Evolutionary conservation across 1,140 invertebrate species (phyloP), one percentile per base, ranked within the genome.

Genomic region (Drosophila hydei): DNA sequence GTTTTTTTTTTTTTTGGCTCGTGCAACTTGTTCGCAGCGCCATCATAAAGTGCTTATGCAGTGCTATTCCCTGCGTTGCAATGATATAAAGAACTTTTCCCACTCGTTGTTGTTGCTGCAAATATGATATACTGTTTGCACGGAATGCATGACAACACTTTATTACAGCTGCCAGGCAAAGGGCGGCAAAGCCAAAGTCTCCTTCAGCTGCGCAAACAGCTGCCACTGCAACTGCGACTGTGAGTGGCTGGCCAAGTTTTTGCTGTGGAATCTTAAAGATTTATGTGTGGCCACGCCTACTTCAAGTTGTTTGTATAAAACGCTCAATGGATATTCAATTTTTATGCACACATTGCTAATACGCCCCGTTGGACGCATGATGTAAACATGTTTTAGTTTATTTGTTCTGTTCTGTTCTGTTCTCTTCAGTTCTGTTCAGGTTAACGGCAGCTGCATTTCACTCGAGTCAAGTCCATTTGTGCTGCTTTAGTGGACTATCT

Each of bases 61-160:
- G 14, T 18, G 43, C 1, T 4, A 51, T 51, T 51, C 3, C 14
- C 48, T 16, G 9, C 8, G 8, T 2, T 51, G 14, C 48, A 42
- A 27, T 56, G 23, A 56, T 42, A 56, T 42, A 42, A 16, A 14
- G 38, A 43, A 43, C 19, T 25, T 33, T 38, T 25, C 21, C 21
- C 48, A 54, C 30, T 33, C 30, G 30, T 11, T 11, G 30, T 14
- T 58, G 40, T 6, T 61, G 65, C 4, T 55, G 77, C 64, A 75
- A 77, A 75, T 80, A 80, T 80, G 77, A 80, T 70, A 73, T 76
- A 76, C 62, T 47, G 70, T 71, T 76, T 73, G 73, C 43, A 69
- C 58, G 73, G 78, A 77, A 81, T 80, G 78, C 78, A 67, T 80
- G 77, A 80, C 78, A 81, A 81, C 78, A 80, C 65, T 80, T 80